Conservation (phyloP, 2,113 vertebrate species). For the Sprattus sprattus region DNA sequence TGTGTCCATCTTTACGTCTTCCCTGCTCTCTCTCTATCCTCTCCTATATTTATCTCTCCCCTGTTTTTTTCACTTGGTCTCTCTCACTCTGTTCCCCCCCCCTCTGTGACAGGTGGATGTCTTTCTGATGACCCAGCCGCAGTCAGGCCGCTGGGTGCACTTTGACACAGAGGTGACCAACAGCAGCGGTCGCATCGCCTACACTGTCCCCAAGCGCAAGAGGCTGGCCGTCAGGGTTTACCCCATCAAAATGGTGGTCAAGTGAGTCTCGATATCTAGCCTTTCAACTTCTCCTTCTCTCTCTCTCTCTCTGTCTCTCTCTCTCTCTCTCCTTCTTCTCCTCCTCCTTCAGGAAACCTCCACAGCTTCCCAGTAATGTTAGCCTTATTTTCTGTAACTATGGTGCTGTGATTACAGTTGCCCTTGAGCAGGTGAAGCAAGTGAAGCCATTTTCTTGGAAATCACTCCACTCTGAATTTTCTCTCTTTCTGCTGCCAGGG, state of each 20-base stretch:
- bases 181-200: conserved; percentile 87
- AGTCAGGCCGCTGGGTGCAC: conserved; percentile 91
- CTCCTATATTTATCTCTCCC: background rate
- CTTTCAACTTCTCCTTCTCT: background rate
- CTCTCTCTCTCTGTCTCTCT: background rate
- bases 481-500: background rate
- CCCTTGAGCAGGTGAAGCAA: background rate
- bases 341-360: background rate
- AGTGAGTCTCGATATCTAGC: conserved; percentile 68
- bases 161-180: conserved; percentile 95
- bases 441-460: background rate
- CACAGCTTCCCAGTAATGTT: background rate
- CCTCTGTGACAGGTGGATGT: conserved; percentile 82
- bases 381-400: conserved; percentile 11
- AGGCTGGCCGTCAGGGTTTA: conserved; percentile 88
- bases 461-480: background rate
- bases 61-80: background rate
- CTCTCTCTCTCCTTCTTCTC: background rate
- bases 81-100: background rate
- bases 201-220: conserved; percentile 85
- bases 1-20: background rate
- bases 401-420: conserved; percentile 17
- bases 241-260: conserved; percentile 96
- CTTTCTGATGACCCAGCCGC: conserved; percentile 88
- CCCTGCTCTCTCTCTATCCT: background rate